Evolutionary conservation across 2,888 invertebrate genomes (phyloP).

Genomic region (Caenorhabditis japonica): DNA sequence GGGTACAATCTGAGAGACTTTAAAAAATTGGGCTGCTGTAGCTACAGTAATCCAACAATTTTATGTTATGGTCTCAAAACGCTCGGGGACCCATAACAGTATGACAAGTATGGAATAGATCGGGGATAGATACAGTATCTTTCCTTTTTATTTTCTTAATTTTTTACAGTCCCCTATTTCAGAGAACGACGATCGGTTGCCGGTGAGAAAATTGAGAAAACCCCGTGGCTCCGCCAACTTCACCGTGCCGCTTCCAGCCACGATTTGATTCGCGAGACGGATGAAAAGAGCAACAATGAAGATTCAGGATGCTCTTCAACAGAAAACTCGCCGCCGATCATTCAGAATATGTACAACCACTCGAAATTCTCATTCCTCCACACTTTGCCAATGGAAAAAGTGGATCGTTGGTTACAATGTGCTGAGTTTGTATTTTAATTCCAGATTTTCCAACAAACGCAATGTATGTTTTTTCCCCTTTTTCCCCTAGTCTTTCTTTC

Average conservation of each 20-base stretch:
- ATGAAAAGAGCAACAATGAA: constrained; percentile 14
- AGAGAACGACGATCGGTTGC: constrained; percentile 1
- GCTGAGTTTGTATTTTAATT: constrained; percentile 36
- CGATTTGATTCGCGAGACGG: constrained; percentile 27
- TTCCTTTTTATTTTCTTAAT: too few species aligned
- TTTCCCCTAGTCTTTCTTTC: not conserved
- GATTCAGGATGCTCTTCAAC: constrained; percentile 47
- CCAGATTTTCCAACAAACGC: too few species aligned
- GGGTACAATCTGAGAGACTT: too few species aligned
- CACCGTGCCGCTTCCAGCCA: constrained; percentile 46
- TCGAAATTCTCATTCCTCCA: constrained; percentile 50
- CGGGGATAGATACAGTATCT: too few species aligned
- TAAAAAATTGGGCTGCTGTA: too few species aligned
- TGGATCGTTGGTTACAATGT: constrained; percentile 49
- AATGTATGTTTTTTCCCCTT: not conserved
- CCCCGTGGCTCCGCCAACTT: constrained; percentile 52
- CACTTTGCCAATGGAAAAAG: constrained; percentile 53
- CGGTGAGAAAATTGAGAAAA: constrained; percentile 2
- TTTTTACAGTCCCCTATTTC: too few species aligned
- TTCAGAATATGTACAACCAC: constrained; percentile 54
- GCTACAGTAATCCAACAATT: too few species aligned
- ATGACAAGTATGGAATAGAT: too few species aligned
- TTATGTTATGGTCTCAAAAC: too few species aligned
- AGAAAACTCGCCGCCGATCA: not conserved
- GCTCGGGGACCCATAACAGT: too few species aligned